These are phyloP conservation scores for Odontocolon sp. DNA, from an alignment of 2,888 invertebrate species.

Conservation along the genomic window DNA sequence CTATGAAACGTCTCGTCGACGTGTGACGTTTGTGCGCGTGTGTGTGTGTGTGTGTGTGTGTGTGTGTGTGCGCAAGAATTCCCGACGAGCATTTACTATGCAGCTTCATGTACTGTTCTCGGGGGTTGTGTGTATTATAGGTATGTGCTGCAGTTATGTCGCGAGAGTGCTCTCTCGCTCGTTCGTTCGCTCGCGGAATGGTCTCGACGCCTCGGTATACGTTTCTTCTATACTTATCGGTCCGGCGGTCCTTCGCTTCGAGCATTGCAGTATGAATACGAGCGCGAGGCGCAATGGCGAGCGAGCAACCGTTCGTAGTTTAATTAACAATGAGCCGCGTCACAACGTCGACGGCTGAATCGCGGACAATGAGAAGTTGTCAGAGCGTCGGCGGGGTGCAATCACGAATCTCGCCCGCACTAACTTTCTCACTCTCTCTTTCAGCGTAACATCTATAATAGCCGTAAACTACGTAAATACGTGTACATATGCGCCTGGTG, in stretches of 20 bases:
- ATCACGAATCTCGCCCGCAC: neutral
- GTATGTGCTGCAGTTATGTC: neutral
- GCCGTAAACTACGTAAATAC: conserved; percentile 16
- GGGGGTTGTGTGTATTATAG: conserved; percentile 58
- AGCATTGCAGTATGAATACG: conserved; percentile 33
- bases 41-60: conserved; percentile 41
- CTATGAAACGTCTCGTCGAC: conserved; percentile 66
- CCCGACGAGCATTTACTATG: conserved; percentile 13
- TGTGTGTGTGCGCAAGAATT: conserved; percentile 56
- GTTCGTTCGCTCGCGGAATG: conserved; percentile 15
- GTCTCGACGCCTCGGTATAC: conserved; percentile 37
- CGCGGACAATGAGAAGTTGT: conserved; percentile 78
- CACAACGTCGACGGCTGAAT: conserved; percentile 67
- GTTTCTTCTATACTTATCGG: conserved; percentile 54
- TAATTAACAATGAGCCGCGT: conserved; percentile 65
- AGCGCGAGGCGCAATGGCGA: conserved; percentile 36
- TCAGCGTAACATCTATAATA: conserved; percentile 10
- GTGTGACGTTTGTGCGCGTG: conserved; percentile 32
- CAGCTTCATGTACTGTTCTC: conserved; percentile 70
- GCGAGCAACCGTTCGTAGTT: conserved; percentile 60
- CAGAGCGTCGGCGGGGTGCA: conserved; percentile 60
- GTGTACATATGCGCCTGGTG: neutral
- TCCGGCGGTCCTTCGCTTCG: conserved; percentile 12
- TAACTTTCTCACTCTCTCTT: conserved; percentile 3
- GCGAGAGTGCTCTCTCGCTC: conserved; percentile 4